These are phyloP conservation scores for Caranx melampygus DNA, from an alignment of 2,113 vertebrate genomes.

Conservation along the genomic window DNA sequence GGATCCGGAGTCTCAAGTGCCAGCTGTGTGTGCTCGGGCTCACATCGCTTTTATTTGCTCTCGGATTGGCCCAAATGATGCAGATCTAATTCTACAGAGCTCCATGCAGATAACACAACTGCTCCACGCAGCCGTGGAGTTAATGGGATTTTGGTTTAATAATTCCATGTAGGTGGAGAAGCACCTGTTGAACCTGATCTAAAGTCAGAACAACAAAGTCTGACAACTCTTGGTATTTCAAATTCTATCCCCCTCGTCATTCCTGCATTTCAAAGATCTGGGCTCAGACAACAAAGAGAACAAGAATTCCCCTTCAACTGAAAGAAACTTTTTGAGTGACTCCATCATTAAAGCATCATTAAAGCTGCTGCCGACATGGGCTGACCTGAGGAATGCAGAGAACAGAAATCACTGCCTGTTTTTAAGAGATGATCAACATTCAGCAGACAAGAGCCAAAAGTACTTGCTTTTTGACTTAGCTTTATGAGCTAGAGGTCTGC, in stretches of 20 bases:
- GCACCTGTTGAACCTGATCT: constrained; percentile 64
- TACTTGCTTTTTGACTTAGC: constrained; percentile 84
- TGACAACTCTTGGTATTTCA: constrained; percentile 41
- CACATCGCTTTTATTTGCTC: constrained; percentile 84
- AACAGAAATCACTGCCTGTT: constrained; percentile 56
- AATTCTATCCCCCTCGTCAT: constrained; percentile 46
- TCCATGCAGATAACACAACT: constrained; percentile 61
- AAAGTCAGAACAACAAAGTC: constrained; percentile 46
- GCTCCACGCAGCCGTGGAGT: constrained; percentile 37
- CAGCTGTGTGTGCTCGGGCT: constrained; percentile 86
- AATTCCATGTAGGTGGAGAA: constrained; percentile 47
- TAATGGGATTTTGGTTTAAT: constrained; percentile 58
- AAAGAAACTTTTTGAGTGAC: constrained; percentile 65
- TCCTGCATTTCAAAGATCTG: constrained; percentile 68
- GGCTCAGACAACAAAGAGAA: constrained; percentile 69
- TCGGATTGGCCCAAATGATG: constrained; percentile 85
- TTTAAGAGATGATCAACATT: constrained; percentile 68
- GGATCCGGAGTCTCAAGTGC: constrained; percentile 80
- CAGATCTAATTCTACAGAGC: constrained; percentile 78
- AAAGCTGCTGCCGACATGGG: constrained; percentile 55
- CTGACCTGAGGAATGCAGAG: constrained; percentile 59
- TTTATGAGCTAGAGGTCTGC: constrained; percentile 70
- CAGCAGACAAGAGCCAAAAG: constrained; percentile 74
- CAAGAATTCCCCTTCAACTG: constrained; percentile 70
- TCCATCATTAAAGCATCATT: constrained; percentile 63